Conservation (phyloP, 2,113 vertebrate species). For the Sclerurus mexicanus region DNA sequence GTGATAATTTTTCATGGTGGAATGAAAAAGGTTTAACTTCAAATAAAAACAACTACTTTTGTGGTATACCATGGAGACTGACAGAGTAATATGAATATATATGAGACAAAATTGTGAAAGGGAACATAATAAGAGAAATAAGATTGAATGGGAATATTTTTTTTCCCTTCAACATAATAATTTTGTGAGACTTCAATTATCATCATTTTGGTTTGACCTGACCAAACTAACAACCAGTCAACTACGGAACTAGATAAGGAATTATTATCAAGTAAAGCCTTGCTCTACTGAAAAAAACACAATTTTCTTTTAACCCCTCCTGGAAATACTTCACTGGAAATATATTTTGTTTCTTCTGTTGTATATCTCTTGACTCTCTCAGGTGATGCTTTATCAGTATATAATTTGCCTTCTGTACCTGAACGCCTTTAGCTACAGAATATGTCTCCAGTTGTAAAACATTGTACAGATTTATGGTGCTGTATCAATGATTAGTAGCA, state of each 20-base stretch:
- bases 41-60: not conserved
- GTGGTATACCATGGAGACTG: not conserved
- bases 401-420: not conserved
- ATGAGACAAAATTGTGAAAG: not conserved
- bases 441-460: not conserved
- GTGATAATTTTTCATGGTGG: not conserved
- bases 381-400: not conserved
- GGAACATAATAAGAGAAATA: not conserved
- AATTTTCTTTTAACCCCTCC: not conserved
- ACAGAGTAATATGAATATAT: not conserved
- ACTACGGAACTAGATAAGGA: not conserved
- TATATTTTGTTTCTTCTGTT: not conserved
- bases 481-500: constrained; percentile 47
- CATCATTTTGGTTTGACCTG: not conserved
- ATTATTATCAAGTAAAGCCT: not conserved
- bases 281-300: not conserved
- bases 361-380: not conserved
- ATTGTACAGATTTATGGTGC: not conserved
- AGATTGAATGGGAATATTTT: not conserved
- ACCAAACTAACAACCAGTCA: not conserved
- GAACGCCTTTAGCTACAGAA: not conserved
- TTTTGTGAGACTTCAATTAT: not conserved
- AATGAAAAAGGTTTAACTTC: not conserved
- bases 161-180: not conserved
- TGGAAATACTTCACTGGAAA: not conserved